phyloP scores from a whole-genome alignment of 1,140 invertebrate species.

The Lordiphosa collinella region DNA sequence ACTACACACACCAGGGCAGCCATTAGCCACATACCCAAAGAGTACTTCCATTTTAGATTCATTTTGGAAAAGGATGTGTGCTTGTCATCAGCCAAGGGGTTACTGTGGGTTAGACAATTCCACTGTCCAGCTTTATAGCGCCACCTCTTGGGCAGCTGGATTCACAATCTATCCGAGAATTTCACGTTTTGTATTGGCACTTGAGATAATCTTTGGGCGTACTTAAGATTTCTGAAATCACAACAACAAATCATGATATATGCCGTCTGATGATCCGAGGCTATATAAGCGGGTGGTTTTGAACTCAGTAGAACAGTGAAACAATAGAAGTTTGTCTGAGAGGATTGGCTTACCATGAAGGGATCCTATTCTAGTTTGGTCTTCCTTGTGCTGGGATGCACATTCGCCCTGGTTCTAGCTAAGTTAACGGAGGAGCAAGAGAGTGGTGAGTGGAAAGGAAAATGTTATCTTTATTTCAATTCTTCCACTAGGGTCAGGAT shows the following conservation, averaged over 20 bases:
- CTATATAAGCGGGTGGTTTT: slow-evolving; percentile 51
- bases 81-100: slow-evolving; percentile 24
- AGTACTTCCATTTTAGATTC: slow-evolving; percentile 5
- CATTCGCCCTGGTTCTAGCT: neutral
- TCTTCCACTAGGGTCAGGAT: no score
- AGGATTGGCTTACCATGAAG: neutral
- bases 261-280: slow-evolving; percentile 9
- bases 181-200: slow-evolving; percentile 40
- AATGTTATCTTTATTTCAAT: no score
- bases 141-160: slow-evolving; percentile 21
- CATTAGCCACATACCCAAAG: slow-evolving; percentile 14
- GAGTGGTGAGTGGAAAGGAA: slow-evolving; percentile 36
- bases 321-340: slow-evolving; percentile 10
- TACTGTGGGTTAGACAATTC: slow-evolving; percentile 34
- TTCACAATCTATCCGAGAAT: slow-evolving; percentile 34
- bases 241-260: slow-evolving; percentile 46
- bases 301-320: slow-evolving; percentile 31
- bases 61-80: slow-evolving; percentile 34
- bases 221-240: slow-evolving; percentile 55
- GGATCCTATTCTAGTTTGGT: slow-evolving; percentile 21
- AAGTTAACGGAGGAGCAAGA: slow-evolving; percentile 36
- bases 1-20: slow-evolving; percentile 10
- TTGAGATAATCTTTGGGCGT: slow-evolving; percentile 45
- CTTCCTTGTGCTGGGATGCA: neutral
- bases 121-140: slow-evolving; percentile 37